A percentile compares a stretch with the other conserved stretches of the same genome.
Conservation (phyloP, 2,888 invertebrate genomes). For the Myathropa florea region DNA sequence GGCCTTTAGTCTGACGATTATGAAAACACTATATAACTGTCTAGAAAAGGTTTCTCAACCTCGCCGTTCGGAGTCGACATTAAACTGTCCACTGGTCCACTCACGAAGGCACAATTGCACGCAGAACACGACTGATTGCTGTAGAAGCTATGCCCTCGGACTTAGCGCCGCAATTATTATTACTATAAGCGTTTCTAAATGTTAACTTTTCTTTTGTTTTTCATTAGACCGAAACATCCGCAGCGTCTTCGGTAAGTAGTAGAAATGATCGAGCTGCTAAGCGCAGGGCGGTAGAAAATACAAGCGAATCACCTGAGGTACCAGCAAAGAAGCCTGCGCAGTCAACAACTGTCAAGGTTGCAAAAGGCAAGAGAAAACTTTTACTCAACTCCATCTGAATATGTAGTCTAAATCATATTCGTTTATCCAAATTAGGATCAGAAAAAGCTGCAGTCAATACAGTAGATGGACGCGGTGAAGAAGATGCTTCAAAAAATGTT, state of each 20-base stretch:
- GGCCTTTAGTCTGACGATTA: too few relatives aligned
- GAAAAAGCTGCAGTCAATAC: constrained; percentile 45
- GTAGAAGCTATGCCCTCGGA: too few relatives aligned
- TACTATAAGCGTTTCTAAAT: not conserved
- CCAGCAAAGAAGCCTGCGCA: constrained; percentile 66
- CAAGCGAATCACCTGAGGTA: constrained; percentile 54
- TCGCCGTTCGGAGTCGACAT: too few relatives aligned
- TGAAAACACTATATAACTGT: too few relatives aligned
- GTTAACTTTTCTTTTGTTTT: not conserved
- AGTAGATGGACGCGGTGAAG: constrained; percentile 26
- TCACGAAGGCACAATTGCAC: too few relatives aligned
- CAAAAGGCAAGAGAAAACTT: constrained; percentile 68
- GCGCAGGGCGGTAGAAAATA: constrained; percentile 72
- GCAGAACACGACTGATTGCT: too few relatives aligned
- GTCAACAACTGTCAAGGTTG: constrained; percentile 44
- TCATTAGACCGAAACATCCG: constrained; percentile 54
- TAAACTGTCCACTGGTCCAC: too few relatives aligned
- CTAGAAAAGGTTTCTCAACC: too few relatives aligned
- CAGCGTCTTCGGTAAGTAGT: constrained; percentile 72
- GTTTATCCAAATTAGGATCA: constrained; percentile 10
- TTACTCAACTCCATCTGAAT: not conserved
- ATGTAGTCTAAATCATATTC: not conserved
- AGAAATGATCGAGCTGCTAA: constrained; percentile 75
- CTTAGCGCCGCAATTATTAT: too few relatives aligned
- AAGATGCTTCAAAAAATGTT: constrained; percentile 30